phyloP scores from a whole-genome alignment of 2,797 vertebrate species.

The Phoxinus dragarum region DNA sequence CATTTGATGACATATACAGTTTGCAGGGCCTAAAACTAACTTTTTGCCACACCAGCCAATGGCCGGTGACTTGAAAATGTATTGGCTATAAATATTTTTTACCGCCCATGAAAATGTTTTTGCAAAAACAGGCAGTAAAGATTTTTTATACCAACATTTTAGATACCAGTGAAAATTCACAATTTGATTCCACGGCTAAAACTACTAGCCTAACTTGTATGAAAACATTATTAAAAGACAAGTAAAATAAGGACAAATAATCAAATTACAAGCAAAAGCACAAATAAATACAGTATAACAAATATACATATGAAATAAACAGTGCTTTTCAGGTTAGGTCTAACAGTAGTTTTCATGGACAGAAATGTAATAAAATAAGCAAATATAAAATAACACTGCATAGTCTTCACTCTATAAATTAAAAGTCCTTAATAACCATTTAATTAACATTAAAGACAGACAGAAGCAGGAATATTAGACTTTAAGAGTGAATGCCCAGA shows the following conservation, averaged over 20 bases:
- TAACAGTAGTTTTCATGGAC: neutral
- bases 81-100: too few species aligned
- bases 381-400: neutral
- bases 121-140: too few species aligned
- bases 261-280: too few species aligned
- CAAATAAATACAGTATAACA: neutral
- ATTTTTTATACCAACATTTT: too few species aligned
- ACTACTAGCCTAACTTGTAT: too few species aligned
- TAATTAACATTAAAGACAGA: neutral
- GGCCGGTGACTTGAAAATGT: neutral
- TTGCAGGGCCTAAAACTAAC: neutral
- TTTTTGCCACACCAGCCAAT: neutral
- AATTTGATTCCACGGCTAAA: too few species aligned
- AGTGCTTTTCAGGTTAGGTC: neutral
- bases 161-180: too few species aligned
- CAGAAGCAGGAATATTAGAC: neutral
- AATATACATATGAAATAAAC: neutral
- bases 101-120: too few species aligned
- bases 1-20: neutral
- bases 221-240: too few species aligned
- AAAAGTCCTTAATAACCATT: neutral
- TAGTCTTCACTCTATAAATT: too few species aligned
- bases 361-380: neutral
- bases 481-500: neutral
- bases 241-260: too few species aligned